These are phyloP conservation scores for Magallana ariakensis DNA, from an alignment of 1,140 invertebrate genomes.

Conservation along the genomic window DNA sequence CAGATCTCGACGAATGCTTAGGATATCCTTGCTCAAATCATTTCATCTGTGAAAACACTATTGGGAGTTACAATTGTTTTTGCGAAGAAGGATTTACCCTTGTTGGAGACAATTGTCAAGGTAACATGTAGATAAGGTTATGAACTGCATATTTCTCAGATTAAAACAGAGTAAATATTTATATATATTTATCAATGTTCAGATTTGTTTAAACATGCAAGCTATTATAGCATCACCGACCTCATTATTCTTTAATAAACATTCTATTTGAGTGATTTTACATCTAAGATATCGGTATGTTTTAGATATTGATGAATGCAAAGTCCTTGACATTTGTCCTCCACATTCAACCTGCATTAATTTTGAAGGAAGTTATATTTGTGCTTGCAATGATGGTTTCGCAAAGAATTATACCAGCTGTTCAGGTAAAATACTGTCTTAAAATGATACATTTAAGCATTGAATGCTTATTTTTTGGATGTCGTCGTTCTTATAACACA, in stretches of 20 bases:
- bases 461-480: too few relatives aligned
- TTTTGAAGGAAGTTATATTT: constrained; percentile 56
- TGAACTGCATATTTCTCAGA: too few relatives aligned
- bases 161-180: too few relatives aligned
- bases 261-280: too few relatives aligned
- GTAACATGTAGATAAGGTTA: not conserved
- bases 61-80: constrained; percentile 59
- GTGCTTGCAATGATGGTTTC: constrained; percentile 57
- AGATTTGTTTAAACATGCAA: too few relatives aligned
- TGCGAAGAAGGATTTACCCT: constrained; percentile 55
- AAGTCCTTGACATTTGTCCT: constrained; percentile 19
- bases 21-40: constrained; percentile 41
- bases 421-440: constrained; percentile 43
- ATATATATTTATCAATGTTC: too few relatives aligned
- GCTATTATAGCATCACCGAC: too few relatives aligned
- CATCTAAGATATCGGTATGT: too few relatives aligned
- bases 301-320: constrained; percentile 52
- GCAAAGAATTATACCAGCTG: constrained; percentile 43
- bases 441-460: too few relatives aligned
- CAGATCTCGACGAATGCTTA: constrained; percentile 64
- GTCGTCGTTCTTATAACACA: too few relatives aligned
- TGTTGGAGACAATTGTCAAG: not conserved
- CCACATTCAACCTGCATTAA: constrained; percentile 56
- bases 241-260: too few relatives aligned
- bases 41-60: constrained; percentile 58